Evolutionary conservation across 2,113 vertebrate species (phyloP).

Genomic region (Origma solitaria): DNA sequence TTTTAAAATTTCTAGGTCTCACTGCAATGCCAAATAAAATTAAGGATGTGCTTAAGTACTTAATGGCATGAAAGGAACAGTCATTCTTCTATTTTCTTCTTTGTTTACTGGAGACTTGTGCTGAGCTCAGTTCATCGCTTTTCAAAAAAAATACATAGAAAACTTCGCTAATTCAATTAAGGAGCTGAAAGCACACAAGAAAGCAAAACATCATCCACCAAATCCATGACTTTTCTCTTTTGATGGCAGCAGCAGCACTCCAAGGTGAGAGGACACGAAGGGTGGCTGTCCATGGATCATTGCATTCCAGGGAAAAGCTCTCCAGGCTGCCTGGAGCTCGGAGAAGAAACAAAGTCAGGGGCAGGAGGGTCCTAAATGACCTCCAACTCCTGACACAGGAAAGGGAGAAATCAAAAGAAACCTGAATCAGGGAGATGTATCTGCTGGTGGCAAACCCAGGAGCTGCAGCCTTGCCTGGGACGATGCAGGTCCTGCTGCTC

Average conservation of each 20-base stretch:
- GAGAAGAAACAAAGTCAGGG: not conserved
- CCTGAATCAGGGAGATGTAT: not conserved
- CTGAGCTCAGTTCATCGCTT: not conserved
- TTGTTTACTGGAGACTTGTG: not conserved
- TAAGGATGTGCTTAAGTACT: not conserved
- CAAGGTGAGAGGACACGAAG: not conserved
- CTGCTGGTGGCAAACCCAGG: not conserved
- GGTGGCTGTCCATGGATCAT: not conserved
- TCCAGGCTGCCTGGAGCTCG: not conserved
- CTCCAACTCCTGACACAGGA: not conserved
- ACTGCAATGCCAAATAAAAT: not conserved
- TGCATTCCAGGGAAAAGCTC: not conserved
- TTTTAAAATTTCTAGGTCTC: not conserved
- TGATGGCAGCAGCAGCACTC: not conserved
- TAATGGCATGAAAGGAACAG: not conserved
- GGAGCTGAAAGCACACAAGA: not conserved
- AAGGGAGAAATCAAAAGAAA: not conserved
- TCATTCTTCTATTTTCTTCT: not conserved
- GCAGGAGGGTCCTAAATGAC: not conserved
- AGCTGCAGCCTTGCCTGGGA: not conserved
- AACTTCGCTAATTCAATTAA: not conserved
- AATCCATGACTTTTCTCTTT: not conserved
- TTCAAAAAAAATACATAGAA: not conserved
- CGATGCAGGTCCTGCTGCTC: not conserved
- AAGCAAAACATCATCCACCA: not conserved